Conservation (phyloP, 2,888 invertebrate species). For the Drosophila prolongata region DNA sequence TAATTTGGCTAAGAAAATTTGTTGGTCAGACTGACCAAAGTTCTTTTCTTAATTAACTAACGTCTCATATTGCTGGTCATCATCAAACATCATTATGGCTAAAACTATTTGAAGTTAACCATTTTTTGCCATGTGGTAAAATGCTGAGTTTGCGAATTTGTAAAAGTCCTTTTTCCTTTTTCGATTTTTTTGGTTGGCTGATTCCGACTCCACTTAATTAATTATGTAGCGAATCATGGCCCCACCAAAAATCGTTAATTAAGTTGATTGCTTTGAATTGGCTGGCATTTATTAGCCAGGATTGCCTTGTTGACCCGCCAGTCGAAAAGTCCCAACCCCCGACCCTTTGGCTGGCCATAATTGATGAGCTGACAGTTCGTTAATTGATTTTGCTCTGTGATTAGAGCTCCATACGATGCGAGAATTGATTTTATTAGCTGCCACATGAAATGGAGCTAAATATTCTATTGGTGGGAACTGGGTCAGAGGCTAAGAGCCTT, state of each 20-base stretch:
- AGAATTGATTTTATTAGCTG: conserved; percentile 66
- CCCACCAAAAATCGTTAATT: conserved; percentile 75
- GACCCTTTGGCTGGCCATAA: conserved; percentile 44
- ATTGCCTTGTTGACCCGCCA: conserved; percentile 59
- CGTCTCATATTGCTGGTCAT: conserved; percentile 8
- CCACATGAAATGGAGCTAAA: conserved; percentile 49
- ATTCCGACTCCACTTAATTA: conserved; percentile 67
- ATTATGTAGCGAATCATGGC: conserved; percentile 71
- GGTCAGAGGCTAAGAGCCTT: conserved; percentile 13
- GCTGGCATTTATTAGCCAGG: conserved; percentile 68
- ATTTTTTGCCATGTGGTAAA: conserved; percentile 3
- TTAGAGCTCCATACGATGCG: conserved; percentile 37
- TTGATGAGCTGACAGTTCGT: conserved; percentile 67
- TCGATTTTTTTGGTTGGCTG: conserved; percentile 38
- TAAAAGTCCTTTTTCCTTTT: conserved; percentile 10
- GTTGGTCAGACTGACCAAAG: neutral
- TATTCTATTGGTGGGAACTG: conserved; percentile 53
- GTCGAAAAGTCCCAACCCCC: conserved; percentile 54
- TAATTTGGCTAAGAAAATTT: neutral
- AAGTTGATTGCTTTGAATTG: conserved; percentile 77
- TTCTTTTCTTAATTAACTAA: neutral
- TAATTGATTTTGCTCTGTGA: conserved; percentile 67
- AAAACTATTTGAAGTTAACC: conserved; percentile 1
- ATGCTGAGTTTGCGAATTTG: conserved; percentile 26
- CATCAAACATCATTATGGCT: conserved; percentile 4